A percentile compares a stretch with the other conserved stretches of the same genome.
Evolutionary conservation across 2,888 invertebrate species (phyloP).

Genomic region (Pinctada fucata): DNA sequence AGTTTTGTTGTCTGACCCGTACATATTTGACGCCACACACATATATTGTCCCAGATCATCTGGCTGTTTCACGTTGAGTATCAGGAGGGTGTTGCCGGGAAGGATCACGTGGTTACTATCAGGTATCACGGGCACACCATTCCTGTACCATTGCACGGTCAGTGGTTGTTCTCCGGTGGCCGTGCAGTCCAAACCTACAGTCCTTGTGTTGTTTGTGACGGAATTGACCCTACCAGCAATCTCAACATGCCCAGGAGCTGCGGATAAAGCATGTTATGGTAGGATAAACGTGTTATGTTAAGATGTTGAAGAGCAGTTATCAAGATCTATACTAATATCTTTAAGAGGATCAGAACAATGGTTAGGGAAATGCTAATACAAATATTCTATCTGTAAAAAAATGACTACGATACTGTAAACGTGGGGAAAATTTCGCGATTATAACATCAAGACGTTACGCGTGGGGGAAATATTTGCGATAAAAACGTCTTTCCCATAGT

Average conservation of each 20-base stretch:
- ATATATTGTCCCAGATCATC: slow-evolving; percentile 48
- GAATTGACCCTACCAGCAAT: slow-evolving; percentile 20
- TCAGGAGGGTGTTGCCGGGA: slow-evolving; percentile 50
- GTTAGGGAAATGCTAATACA: no score
- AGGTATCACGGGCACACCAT: slow-evolving; percentile 41
- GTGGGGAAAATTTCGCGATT: no score
- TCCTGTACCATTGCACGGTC: slow-evolving; percentile 48
- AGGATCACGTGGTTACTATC: slow-evolving; percentile 35
- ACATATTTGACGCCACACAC: slow-evolving; percentile 45
- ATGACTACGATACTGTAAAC: no score
- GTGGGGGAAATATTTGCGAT: no score
- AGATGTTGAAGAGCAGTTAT: no score
- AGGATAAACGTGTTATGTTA: no score
- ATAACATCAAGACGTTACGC: no score
- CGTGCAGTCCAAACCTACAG: slow-evolving; percentile 48
- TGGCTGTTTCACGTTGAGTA: slow-evolving; percentile 37
- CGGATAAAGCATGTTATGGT: no score
- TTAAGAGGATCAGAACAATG: no score
- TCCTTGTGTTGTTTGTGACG: slow-evolving; percentile 37
- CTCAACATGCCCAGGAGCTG: slow-evolving; percentile 19
- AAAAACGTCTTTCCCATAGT: no score
- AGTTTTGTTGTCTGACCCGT: slow-evolving; percentile 42
- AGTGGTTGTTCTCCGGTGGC: slow-evolving; percentile 47
- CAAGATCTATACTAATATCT: no score
- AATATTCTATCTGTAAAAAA: no score